Evolutionary conservation across 1,140 invertebrate species (phyloP), one percentile per base, ranked within the genome.

Genomic region (Drosophila trapezifrons): DNA sequence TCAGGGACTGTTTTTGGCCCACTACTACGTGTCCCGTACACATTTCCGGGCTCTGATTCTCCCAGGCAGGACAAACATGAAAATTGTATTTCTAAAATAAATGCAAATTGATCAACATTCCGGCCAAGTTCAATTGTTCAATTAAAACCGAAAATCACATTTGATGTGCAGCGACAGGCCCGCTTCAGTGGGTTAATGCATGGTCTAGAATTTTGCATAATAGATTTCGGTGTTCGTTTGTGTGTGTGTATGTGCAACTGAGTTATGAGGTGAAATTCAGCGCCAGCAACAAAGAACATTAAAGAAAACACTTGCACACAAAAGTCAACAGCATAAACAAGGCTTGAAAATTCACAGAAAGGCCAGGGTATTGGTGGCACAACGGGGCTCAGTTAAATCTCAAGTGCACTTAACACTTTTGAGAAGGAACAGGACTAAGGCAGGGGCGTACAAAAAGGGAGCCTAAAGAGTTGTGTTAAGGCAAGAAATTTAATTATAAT

Each of bases 321-420:
- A 81, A 80, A 80, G 78, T 80, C 79, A 82, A 82, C 63, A 82
- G 62, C 74, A 78, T 74, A 82, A 82, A 82, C 79, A 82, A 82
- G 46, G 57, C 60, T 69, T 57, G 72, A 76, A 76, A 76, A 66
- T 65, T 47, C 51, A 37, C 8, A 15, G 43, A 13, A 45, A 22
- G 18, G 8, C 51, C 2, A 13, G 32, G 32, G 32, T 54, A 37
- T 54, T 18, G 9, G 18, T n/a, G 49, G 25, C 17, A 10, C 10
- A 42, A 35, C 18, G 57, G 38, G 56, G 43, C 42, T 22, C 51
- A 54, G 51, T 54, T 80, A 58, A 69, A 75, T 78, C 69, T 78
- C 65, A 62, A 82, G 79, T 79, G 74, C 79, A 82, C 79, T 82
- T 82, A 82, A 64, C 79, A 77, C 78, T 81, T 57, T 77, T 46